Evolutionary conservation across 1,140 invertebrate genomes (phyloP).

Genomic region (Meloidogyne floridensis): DNA sequence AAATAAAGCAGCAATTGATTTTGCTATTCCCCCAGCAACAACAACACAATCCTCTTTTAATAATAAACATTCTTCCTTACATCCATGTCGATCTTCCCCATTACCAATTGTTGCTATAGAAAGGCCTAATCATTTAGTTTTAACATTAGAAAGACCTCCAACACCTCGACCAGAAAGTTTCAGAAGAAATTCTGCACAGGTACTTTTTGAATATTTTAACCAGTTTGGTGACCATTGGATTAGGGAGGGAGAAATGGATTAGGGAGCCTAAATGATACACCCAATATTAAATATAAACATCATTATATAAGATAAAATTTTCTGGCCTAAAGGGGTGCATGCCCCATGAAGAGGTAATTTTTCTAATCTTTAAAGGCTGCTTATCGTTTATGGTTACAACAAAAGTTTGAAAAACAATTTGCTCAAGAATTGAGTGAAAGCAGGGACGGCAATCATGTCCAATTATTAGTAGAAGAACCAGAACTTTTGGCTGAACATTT

Average conservation of each 20-base stretch:
- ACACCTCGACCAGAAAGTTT: constrained; percentile 43
- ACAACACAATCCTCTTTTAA: too few species aligned
- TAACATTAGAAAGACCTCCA: constrained; percentile 31
- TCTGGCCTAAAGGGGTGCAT: too few species aligned
- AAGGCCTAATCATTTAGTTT: constrained; percentile 16
- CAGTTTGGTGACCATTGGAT: too few species aligned
- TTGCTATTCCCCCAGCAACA: background rate
- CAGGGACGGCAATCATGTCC: constrained; percentile 30
- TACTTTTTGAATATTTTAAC: background rate
- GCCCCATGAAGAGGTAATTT: background rate
- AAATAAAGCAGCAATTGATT: constrained; percentile 3
- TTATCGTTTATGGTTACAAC: constrained; percentile 35
- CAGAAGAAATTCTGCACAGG: constrained; percentile 40
- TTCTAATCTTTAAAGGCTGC: constrained; percentile 1
- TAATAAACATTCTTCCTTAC: background rate
- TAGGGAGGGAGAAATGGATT: too few species aligned
- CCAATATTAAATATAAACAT: too few species aligned
- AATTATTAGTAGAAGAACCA: constrained; percentile 30
- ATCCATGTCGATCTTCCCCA: background rate
- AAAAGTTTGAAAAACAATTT: constrained; percentile 40
- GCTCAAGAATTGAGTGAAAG: constrained; percentile 21
- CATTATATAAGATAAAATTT: too few species aligned
- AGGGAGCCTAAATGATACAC: too few species aligned
- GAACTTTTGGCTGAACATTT: background rate
- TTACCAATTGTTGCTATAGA: background rate